Evolutionary conservation across 2,113 vertebrate genomes (phyloP).

Genomic region (Cygnus atratus): DNA sequence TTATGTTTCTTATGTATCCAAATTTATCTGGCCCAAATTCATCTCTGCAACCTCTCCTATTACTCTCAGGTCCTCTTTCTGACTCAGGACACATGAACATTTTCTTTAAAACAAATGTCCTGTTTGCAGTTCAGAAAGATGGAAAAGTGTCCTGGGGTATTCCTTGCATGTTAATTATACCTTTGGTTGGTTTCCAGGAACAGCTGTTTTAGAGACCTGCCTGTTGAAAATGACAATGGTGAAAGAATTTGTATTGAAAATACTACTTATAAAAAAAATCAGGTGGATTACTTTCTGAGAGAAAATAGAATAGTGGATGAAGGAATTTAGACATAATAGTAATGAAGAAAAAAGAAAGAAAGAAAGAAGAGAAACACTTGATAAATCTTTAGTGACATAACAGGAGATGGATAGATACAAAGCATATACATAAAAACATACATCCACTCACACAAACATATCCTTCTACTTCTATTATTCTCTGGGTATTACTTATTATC

Average conservation of each 20-base stretch:
- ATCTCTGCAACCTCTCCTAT: neutral
- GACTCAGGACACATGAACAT: neutral
- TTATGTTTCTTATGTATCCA: neutral
- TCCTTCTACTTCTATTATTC: neutral
- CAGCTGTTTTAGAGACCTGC: neutral
- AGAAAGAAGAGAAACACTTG: neutral
- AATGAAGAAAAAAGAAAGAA: neutral
- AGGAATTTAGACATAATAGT: neutral
- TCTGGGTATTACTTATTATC: neutral
- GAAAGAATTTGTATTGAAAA: neutral
- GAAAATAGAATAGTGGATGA: neutral
- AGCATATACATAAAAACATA: neutral
- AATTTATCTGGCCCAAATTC: neutral
- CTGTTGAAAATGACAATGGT: neutral
- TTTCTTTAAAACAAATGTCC: neutral
- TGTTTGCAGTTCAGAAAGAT: neutral
- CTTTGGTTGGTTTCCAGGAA: slow-evolving; percentile 5
- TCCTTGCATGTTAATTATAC: neutral
- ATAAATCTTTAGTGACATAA: neutral
- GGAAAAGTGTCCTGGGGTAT: neutral
- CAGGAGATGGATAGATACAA: neutral
- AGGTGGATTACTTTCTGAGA: neutral
- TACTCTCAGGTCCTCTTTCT: neutral
- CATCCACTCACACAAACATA: neutral
- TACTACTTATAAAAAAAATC: neutral